Conservation (phyloP, 2,113 vertebrate genomes). For the Opisthocomus hoazin region DNA sequence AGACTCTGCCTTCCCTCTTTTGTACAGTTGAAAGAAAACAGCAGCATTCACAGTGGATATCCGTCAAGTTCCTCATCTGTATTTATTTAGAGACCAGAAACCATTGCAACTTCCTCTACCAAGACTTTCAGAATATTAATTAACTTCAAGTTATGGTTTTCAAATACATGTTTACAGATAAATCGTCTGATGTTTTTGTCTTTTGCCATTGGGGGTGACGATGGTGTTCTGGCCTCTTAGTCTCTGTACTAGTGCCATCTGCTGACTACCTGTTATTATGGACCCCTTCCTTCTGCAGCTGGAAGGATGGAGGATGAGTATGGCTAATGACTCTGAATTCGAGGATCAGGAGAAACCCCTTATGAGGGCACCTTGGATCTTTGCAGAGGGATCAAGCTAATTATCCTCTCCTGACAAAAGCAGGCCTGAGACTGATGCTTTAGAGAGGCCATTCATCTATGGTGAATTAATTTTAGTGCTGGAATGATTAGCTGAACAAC, state of each 20-base stretch:
- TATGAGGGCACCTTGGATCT: neutral
- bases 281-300: neutral
- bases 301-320: neutral
- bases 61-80: neutral
- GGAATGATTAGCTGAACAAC: neutral
- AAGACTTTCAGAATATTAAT: neutral
- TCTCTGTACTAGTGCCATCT: slow-evolving; percentile 45
- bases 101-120: neutral
- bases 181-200: accelerated
- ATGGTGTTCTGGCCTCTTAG: neutral
- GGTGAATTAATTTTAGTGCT: neutral
- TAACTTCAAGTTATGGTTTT: neutral
- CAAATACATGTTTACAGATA: neutral
- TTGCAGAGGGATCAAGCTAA: neutral
- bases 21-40: neutral
- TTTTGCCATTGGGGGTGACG: accelerated
- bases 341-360: neutral
- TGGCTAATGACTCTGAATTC: neutral
- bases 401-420: neutral
- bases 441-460: neutral
- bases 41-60: neutral
- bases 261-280: neutral
- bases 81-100: neutral
- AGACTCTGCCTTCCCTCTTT: neutral
- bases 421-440: neutral